Base-by-base conservation (phyloP, 1,140 invertebrate genomes). In the Geopemphigus sp. region DNA sequence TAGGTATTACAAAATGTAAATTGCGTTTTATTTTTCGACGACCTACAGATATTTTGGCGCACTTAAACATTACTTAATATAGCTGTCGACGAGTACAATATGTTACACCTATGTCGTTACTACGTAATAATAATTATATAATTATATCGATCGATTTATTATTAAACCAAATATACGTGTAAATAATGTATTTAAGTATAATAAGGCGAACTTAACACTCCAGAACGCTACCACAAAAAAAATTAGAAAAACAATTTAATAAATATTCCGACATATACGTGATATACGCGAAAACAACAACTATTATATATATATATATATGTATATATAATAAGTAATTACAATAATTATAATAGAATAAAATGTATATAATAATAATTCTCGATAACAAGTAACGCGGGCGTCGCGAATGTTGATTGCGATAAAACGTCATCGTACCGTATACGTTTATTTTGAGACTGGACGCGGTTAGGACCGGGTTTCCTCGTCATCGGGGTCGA, bases 121-220 rank as follows among this genome's bases (percentile, higher is more conserved):
- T 54, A 53, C 68, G 54, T n/a, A 72, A 29, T 53, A 72, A 26
- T 70, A 70, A 70, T 70, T 26, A 17, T 70, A 26, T 53, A 50
- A 53, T 70, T 53, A 53, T 29, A 70, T 26, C 50, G 22, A 50
- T 50, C 50, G 15, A 15, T 50, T 70, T 19, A 29, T 70, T 26
- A 53, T 70, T 26, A 11, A 22, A 53, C 26, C 17, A 39, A 39
- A 39, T 22, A 26, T 70, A 50, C 22, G 66, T 26, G 11, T 26
- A 53, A 70, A 70, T 70, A 70, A 53, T 70, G 47, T 26, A n/a
- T 70, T 53, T 70, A 70, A 70, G 66, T 70, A 70, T 70, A 70
- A 70, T 70, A 70, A 70, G 66, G 66, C 66, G 66, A 70, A 70
- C 47, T 26, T 47, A 53, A 70, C 26, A 70, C 66, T 70, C 66